phyloP scores from a whole-genome alignment of 92 coral and sea anemone genomes.

The Porites cylindrica region DNA sequence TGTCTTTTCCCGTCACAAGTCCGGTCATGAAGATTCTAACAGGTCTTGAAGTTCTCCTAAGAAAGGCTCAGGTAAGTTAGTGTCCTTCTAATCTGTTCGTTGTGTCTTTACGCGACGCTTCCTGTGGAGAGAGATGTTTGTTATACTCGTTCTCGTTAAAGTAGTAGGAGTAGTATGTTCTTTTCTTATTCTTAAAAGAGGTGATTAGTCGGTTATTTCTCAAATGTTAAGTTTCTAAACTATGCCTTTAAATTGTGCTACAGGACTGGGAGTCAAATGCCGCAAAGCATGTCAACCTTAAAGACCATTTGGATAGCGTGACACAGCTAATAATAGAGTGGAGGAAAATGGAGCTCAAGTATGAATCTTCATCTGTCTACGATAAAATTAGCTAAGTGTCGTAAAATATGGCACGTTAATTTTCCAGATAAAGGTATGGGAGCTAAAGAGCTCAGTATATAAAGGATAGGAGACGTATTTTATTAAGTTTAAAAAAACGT shows the following conservation, averaged over 20 bases:
- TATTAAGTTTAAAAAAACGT: too few relatives aligned
- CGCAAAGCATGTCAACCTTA: constrained; percentile 91
- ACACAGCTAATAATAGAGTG: constrained; percentile 86
- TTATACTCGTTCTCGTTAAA: too few relatives aligned
- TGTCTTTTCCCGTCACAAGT: constrained; percentile 90
- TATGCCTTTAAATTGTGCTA: neutral
- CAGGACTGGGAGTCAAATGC: constrained; percentile 99
- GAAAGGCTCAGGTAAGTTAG: constrained; percentile 88
- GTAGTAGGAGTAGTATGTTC: neutral
- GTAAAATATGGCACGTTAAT: neutral
- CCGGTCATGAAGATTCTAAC: constrained; percentile 93
- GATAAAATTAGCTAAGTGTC: neutral
- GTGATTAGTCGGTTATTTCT: neutral
- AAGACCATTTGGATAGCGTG: constrained; percentile 77
- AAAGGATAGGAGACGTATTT: too few relatives aligned
- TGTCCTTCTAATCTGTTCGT: too few relatives aligned
- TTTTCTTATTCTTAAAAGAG: neutral
- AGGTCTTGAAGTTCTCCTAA: constrained; percentile 90
- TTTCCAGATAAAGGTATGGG: neutral
- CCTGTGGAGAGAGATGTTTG: too few relatives aligned
- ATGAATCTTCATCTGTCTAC: neutral
- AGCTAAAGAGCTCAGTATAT: neutral
- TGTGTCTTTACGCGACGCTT: too few relatives aligned
- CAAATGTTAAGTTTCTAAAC: neutral
- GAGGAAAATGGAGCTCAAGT: constrained; percentile 95